Evolutionary conservation across 2,113 vertebrate genomes (phyloP), one percentile per base, ranked within the genome.

Genomic region (Bagarius yarrelli): DNA sequence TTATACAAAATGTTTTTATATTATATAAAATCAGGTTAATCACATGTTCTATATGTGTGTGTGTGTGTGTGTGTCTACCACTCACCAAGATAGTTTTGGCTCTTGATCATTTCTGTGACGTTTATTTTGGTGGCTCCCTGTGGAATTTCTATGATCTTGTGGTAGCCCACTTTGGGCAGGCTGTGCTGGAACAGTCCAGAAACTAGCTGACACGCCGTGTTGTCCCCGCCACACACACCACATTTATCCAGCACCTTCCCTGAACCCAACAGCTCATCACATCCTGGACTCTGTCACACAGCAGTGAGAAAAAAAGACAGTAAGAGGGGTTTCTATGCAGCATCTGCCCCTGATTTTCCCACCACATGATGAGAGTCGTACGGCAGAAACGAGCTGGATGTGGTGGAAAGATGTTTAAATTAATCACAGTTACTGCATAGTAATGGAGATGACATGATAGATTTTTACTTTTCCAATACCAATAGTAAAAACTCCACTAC

Each of bases 61-160:
- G 64, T 71, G 79, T 66, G 30, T 27, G 23, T 50, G 25, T 40
- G 1, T 11, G 9, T 47, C 34, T n/a, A 13, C n/a, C 32, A 80
- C 96, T 91, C 89, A 99, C 97, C 97, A 83, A 99, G 86, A 83
- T 99, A 99, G 91, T 98, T 99, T 88, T 96, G 94, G 91, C 97
- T 98, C 93, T 98, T 99, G 83, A 94, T 76, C 95, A 96, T 97
- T 91, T 99, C 97, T 0, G 97, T 99, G 71, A 99, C 88, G 90
- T 99, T 99, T 93, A 99, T 98, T 90, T 95, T 98, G 67, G 93
- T 98, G 86, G 97, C 96, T 85, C 97, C 97, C 86, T 95, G 94
- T n/a, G 97, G 97, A 81, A 99, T 98, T 92, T 99, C 97, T 34
- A 97, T 91, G 25, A 98, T 94, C 79, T 96, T 97, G 90, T 99